Evolutionary conservation across 2,888 invertebrate species (phyloP).

Genomic region (Cerastoderma edule): DNA sequence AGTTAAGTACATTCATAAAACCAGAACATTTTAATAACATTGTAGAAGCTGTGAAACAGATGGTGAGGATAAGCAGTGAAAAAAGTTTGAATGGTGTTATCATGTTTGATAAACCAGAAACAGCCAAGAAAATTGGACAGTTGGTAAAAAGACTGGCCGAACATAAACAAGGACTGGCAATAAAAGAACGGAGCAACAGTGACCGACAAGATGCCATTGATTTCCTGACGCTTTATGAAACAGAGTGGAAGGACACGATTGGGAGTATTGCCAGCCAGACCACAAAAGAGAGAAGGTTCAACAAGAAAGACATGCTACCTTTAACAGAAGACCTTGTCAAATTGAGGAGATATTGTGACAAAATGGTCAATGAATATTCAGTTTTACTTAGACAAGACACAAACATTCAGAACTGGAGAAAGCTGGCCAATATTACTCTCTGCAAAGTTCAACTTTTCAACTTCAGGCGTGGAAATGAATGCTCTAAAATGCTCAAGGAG

Average conservation of each 20-base stretch:
- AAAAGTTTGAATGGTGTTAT: conserved; percentile 22
- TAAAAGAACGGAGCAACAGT: conserved; percentile 3
- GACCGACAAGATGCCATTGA: background rate
- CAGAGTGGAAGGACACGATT: conserved; percentile 21
- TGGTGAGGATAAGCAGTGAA: conserved; percentile 8
- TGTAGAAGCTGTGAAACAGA: conserved; percentile 13
- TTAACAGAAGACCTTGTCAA: conserved; percentile 22
- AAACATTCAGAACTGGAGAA: conserved; percentile 9
- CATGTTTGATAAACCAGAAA: conserved; percentile 25
- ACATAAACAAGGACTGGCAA: background rate
- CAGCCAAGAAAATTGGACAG: conserved; percentile 25
- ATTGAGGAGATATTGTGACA: conserved; percentile 8
- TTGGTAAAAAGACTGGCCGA: conserved; percentile 8
- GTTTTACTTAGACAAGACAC: background rate
- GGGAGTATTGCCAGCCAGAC: conserved; percentile 42
- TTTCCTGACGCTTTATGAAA: conserved; percentile 7
- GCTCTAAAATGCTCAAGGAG: background rate
- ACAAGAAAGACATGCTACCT: conserved; percentile 29
- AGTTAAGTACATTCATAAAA: conserved; percentile 1
- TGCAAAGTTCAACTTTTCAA: conserved; percentile 26
- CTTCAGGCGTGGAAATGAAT: conserved; percentile 25
- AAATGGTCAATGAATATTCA: conserved; percentile 3
- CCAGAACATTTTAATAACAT: conserved; percentile 24
- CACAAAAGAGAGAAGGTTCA: conserved; percentile 26
- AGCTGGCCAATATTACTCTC: conserved; percentile 8